Evolutionary conservation across 2,797 vertebrate genomes (phyloP).

Genomic region (Lindbergichthys nudifrons): DNA sequence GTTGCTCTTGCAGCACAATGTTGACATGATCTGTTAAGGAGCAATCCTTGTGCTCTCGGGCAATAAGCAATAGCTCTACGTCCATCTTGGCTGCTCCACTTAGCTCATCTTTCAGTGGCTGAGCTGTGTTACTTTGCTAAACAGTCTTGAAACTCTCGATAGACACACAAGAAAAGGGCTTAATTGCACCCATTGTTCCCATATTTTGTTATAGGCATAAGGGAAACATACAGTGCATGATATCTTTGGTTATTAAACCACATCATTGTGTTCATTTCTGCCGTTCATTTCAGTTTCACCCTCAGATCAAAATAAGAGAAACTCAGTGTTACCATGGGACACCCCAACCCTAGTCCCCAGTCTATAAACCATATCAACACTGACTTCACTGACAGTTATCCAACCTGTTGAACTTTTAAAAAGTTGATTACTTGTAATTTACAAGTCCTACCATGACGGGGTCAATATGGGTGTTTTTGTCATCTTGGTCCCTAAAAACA

Average conservation of each 20-base stretch:
- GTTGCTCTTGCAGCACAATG: constrained; percentile 46
- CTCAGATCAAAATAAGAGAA: constrained; percentile 12
- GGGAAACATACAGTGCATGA: constrained; percentile 54
- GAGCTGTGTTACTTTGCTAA: constrained; percentile 45
- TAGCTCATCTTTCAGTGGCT: constrained; percentile 70
- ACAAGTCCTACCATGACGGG: no score
- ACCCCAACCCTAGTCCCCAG: neutral
- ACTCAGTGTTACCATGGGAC: neutral
- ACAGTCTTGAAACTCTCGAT: constrained; percentile 56
- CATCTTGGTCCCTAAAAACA: no score
- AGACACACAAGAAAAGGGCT: constrained; percentile 53
- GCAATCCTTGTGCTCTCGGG: constrained; percentile 60
- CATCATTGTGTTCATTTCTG: constrained; percentile 37
- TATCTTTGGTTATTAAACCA: constrained; percentile 48
- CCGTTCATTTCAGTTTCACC: neutral
- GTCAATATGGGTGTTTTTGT: no score
- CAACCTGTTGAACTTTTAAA: constrained; percentile 29
- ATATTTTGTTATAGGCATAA: constrained; percentile 52
- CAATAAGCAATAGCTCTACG: constrained; percentile 55
- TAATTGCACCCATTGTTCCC: constrained; percentile 64
- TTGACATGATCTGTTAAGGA: constrained; percentile 34
- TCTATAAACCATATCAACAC: neutral
- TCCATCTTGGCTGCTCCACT: constrained; percentile 65
- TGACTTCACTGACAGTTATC: constrained; percentile 22
- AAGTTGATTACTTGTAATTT: neutral